Percentiles rank a stretch among this genome's conserved stretches.
phyloP scores from a whole-genome alignment of 2,888 invertebrate species.

The Aphidius colemani region DNA sequence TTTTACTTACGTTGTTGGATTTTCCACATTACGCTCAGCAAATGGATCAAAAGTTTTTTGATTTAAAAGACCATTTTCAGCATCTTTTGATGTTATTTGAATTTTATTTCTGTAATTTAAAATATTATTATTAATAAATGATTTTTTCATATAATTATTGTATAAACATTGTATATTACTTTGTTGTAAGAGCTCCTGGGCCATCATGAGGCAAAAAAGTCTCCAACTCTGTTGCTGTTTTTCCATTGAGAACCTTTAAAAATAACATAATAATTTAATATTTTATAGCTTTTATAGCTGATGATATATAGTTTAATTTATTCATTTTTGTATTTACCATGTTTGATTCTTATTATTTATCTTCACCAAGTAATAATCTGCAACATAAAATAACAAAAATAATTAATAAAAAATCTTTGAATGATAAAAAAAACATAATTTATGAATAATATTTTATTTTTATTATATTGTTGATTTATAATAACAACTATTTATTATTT shows the following conservation, averaged over 20 bases:
- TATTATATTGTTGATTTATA: background rate
- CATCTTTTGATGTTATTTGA: slow-evolving; percentile 65
- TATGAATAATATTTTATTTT: background rate
- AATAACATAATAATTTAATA: no score
- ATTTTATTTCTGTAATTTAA: slow-evolving; percentile 66
- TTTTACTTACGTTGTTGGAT: slow-evolving; percentile 79
- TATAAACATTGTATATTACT: background rate
- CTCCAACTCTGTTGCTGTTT: slow-evolving; percentile 73
- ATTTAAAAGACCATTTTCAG: slow-evolving; percentile 63
- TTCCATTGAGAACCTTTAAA: slow-evolving; percentile 48
- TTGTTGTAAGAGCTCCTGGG: slow-evolving; percentile 28
- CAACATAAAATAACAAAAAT: background rate
- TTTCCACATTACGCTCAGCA: slow-evolving; percentile 70
- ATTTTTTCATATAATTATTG: slow-evolving; percentile 1
- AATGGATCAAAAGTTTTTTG: slow-evolving; percentile 75
- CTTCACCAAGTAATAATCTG: background rate
- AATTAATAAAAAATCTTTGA: no score
- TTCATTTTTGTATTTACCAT: slow-evolving; percentile 5
- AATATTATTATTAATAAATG: slow-evolving; percentile 18
- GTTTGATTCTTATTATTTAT: background rate
- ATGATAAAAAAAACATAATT: no score
- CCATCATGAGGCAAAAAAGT: slow-evolving; percentile 74
- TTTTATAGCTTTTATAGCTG: no score
- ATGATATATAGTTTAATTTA: no score
- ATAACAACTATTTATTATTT: background rate